These are phyloP conservation scores for Gallinago paraguaiae DNA, from an alignment of 2,113 vertebrate species.

Conservation along the genomic window DNA sequence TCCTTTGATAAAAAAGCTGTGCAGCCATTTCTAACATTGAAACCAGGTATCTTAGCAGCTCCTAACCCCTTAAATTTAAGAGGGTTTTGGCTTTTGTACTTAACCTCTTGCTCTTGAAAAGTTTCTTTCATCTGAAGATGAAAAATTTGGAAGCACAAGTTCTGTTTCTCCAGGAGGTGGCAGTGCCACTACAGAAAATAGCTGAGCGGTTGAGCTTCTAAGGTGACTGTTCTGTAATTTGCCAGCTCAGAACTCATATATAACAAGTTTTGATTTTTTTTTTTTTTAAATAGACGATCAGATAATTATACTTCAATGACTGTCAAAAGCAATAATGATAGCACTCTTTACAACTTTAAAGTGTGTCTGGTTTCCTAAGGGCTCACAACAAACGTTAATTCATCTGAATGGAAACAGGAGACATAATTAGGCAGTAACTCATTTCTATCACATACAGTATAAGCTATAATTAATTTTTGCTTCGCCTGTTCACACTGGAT, in stretches of 20 bases:
- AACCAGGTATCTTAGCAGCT: not conserved
- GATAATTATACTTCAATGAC: conserved; percentile 70
- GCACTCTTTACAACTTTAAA: conserved; percentile 71
- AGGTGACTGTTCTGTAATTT: conserved; percentile 44
- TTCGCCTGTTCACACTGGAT: not conserved
- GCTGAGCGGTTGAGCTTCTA: not conserved
- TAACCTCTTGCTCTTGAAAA: not conserved
- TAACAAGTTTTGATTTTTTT: conserved; percentile 54
- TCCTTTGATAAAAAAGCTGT: not conserved
- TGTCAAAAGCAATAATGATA: conserved; percentile 71
- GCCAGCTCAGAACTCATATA: conserved; percentile 23
- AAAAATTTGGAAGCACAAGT: conserved; percentile 1
- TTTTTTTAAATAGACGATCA: conserved; percentile 39
- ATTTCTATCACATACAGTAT: conserved; percentile 31
- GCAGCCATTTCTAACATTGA: not conserved
- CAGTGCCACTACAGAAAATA: conserved; percentile 65
- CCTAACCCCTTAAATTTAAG: not conserved
- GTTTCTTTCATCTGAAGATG: conserved; percentile 10
- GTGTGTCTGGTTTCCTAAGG: conserved; percentile 55
- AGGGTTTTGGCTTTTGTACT: not conserved
- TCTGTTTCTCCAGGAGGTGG: conserved; percentile 67
- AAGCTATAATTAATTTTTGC: conserved; percentile 40
- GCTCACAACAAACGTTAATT: conserved; percentile 60
- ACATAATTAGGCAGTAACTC: conserved; percentile 58
- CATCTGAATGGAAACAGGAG: conserved; percentile 59